These are phyloP conservation scores for Myrmecophaga tridactyla DNA, from an alignment of 2,113 vertebrate species.

Conservation along the genomic window DNA sequence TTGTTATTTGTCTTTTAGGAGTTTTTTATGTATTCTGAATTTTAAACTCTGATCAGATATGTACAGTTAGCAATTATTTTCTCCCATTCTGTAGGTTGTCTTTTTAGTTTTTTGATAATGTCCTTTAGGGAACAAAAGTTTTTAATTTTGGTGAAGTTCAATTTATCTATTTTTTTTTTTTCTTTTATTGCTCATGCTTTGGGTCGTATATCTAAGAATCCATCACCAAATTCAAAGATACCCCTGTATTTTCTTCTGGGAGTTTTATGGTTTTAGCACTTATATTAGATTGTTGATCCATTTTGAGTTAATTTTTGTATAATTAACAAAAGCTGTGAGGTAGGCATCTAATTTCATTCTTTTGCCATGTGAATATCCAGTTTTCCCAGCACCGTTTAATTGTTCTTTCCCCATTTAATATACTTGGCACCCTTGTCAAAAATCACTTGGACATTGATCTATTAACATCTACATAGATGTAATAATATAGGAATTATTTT, in stretches of 20 bases:
- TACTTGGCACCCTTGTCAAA: not conserved
- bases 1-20: not conserved
- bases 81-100: not conserved
- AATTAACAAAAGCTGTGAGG: not conserved
- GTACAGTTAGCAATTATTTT: constrained; percentile 3
- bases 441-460: not conserved
- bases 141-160: not conserved
- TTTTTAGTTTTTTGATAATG: constrained; percentile 4
- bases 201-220: too few relatives aligned
- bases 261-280: not conserved
- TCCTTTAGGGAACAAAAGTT: not conserved
- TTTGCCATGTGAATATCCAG: not conserved
- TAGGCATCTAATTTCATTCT: not conserved
- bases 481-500: constrained; percentile 3
- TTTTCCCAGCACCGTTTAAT: not conserved
- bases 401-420: not conserved
- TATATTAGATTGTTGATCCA: too few relatives aligned
- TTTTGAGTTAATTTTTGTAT: too few relatives aligned
- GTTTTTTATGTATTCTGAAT: not conserved
- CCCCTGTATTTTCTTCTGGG: not conserved
- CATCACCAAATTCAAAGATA: not conserved
- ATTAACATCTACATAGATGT: too few relatives aligned
- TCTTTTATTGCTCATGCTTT: not conserved
- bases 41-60: not conserved
- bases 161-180: not conserved